phyloP scores from a whole-genome alignment of 2,888 invertebrate genomes.

The Cataglyphis albicans region DNA sequence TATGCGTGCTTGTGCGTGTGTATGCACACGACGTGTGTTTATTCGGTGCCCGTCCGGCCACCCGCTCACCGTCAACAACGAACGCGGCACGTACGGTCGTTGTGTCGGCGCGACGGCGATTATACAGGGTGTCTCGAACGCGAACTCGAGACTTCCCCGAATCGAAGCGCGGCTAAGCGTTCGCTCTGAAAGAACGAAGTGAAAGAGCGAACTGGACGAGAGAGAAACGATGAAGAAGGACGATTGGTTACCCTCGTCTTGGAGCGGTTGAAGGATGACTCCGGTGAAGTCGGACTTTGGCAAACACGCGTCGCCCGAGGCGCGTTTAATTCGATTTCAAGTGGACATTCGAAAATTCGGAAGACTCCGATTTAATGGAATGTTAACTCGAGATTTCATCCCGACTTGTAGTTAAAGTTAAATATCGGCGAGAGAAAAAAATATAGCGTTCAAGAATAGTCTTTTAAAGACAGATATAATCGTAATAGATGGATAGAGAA shows the following conservation, averaged over 20 bases:
- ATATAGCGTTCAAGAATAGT: not conserved
- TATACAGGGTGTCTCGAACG: slow-evolving; percentile 46
- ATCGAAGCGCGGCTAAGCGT: not conserved
- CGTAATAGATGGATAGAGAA: not conserved
- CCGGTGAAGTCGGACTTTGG: slow-evolving; percentile 10
- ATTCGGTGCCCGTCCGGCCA: slow-evolving; percentile 62
- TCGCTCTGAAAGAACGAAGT: slow-evolving; percentile 6
- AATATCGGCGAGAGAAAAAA: not conserved
- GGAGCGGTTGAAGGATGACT: slow-evolving; percentile 1
- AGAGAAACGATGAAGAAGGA: slow-evolving; percentile 2
- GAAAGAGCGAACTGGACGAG: not conserved
- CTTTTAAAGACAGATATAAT: not conserved
- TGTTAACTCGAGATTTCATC: not conserved
- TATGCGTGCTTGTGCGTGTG: slow-evolving; percentile 58
- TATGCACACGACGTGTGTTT: slow-evolving; percentile 56
- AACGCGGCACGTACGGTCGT: slow-evolving; percentile 70
- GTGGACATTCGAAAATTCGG: slow-evolving; percentile 15
- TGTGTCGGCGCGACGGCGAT: slow-evolving; percentile 61
- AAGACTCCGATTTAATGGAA: slow-evolving; percentile 7
- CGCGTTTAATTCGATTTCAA: slow-evolving; percentile 35
- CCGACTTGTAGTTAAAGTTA: not conserved
- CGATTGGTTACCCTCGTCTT: not conserved
- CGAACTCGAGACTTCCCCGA: slow-evolving; percentile 18
- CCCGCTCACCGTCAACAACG: slow-evolving; percentile 72
- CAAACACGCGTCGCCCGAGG: slow-evolving; percentile 33